phyloP scores from a whole-genome alignment of 2,113 vertebrate species.

The Rhinopomastus cyanomelas region DNA sequence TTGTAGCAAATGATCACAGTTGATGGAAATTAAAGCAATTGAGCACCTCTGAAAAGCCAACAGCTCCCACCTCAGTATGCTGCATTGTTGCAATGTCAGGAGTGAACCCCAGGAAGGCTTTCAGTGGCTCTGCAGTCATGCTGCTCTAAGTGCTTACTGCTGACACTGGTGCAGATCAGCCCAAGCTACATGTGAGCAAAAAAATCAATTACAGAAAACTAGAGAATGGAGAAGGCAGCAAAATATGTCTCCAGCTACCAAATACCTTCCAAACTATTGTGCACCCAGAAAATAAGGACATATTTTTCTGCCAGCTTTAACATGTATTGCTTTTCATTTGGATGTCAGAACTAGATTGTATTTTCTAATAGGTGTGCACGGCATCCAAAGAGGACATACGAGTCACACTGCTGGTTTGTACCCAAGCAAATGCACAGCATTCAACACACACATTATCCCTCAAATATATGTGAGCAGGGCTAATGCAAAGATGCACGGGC shows the following conservation, averaged over 20 bases:
- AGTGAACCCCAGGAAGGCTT: conserved; percentile 37
- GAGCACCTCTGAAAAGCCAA: conserved; percentile 9
- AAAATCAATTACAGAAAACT: conserved; percentile 42
- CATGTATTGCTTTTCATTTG: background rate
- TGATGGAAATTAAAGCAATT: conserved; percentile 25
- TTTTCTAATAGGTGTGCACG: background rate
- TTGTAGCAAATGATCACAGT: conserved; percentile 22
- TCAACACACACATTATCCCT: background rate
- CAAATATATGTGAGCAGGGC: background rate
- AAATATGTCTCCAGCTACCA: conserved; percentile 18
- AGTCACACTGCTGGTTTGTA: background rate
- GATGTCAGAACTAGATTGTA: background rate
- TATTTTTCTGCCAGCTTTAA: background rate
- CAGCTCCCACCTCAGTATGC: background rate
- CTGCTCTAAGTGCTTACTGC: conserved; percentile 59
- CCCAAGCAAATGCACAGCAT: background rate
- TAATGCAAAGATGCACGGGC: background rate
- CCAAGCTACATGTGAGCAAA: background rate
- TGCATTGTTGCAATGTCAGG: conserved; percentile 28
- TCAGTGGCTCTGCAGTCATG: conserved; percentile 32
- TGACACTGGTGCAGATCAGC: conserved; percentile 44
- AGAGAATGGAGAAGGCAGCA: background rate
- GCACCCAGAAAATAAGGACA: background rate
- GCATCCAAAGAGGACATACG: background rate
- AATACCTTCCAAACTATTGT: background rate